Conservation (phyloP, 2,113 vertebrate species). For the Chaetodon trifascialis region DNA sequence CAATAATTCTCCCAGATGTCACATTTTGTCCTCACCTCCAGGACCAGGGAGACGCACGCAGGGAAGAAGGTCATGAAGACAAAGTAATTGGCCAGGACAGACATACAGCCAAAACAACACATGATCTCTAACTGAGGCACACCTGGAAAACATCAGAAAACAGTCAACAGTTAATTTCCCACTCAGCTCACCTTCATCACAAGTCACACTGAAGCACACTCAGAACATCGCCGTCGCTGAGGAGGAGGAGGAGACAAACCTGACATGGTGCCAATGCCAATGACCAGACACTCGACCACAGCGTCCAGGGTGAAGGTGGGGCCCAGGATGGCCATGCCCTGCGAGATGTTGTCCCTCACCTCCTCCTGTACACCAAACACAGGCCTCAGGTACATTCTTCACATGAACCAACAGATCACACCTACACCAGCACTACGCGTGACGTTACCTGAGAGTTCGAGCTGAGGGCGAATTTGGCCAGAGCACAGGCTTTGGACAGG, state of each 20-base stretch:
- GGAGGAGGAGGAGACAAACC: conserved; percentile 75
- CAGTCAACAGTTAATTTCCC: no score
- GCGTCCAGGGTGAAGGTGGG: conserved; percentile 97
- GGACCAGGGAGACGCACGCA: conserved; percentile 95
- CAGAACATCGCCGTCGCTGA: not conserved
- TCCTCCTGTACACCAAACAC: conserved; percentile 88
- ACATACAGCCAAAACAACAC: conserved; percentile 99
- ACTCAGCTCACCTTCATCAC: not conserved
- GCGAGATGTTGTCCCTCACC: conserved; percentile 97
- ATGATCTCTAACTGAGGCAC: conserved; percentile 97
- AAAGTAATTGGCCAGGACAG: conserved; percentile 97
- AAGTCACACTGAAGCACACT: no score
- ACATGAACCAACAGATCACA: not conserved
- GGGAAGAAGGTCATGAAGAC: conserved; percentile 99
- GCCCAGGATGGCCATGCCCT: conserved; percentile 97
- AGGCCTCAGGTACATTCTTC: no score
- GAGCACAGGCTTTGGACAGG: conserved; percentile 94
- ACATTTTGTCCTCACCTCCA: conserved; percentile 88
- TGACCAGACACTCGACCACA: conserved; percentile 97
- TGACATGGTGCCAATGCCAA: conserved; percentile 96
- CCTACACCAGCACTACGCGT: not conserved
- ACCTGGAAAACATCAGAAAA: conserved; percentile 78
- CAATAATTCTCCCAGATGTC: not conserved
- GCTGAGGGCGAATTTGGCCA: conserved; percentile 97
- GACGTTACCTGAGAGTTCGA: conserved; percentile 94